Percentiles rank a stretch among this genome's conserved stretches.
Conservation (phyloP, 2,888 invertebrate genomes). For the Stenotaenia linearis region DNA sequence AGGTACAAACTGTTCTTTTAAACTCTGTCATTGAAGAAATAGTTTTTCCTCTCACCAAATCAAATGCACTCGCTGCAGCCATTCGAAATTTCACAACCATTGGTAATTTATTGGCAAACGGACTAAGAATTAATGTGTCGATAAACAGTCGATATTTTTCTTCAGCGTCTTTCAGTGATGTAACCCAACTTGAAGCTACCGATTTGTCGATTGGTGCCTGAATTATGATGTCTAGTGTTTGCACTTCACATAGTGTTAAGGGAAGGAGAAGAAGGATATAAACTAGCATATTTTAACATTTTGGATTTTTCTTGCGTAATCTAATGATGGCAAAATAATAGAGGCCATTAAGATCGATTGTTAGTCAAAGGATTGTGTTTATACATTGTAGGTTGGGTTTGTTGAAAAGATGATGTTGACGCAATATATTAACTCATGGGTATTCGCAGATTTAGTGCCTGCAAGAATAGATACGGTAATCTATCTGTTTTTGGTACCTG, state of each 20-base stretch:
- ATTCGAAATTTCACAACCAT: not conserved
- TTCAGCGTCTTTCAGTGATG: not conserved
- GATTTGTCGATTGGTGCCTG: not conserved
- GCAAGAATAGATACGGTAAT: too few relatives aligned
- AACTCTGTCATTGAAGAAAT: not conserved
- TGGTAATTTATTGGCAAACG: not conserved
- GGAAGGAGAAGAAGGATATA: too few relatives aligned
- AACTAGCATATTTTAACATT: too few relatives aligned
- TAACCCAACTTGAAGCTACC: not conserved
- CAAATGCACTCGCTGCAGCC: not conserved
- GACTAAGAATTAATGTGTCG: not conserved
- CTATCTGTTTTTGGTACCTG: too few relatives aligned
- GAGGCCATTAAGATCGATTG: too few relatives aligned
- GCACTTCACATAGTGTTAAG: not conserved
- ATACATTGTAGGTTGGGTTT: too few relatives aligned
- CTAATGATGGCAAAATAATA: too few relatives aligned
- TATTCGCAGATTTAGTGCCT: too few relatives aligned
- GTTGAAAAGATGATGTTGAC: too few relatives aligned
- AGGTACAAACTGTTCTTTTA: not conserved
- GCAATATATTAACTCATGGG: too few relatives aligned
- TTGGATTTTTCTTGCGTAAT: too few relatives aligned
- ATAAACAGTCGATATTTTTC: not conserved
- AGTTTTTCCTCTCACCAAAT: not conserved
- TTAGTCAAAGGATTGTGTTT: too few relatives aligned
- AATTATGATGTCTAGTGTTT: not conserved